phyloP scores from a whole-genome alignment of 92 coral and sea anemone species.

The Montipora capitata region DNA sequence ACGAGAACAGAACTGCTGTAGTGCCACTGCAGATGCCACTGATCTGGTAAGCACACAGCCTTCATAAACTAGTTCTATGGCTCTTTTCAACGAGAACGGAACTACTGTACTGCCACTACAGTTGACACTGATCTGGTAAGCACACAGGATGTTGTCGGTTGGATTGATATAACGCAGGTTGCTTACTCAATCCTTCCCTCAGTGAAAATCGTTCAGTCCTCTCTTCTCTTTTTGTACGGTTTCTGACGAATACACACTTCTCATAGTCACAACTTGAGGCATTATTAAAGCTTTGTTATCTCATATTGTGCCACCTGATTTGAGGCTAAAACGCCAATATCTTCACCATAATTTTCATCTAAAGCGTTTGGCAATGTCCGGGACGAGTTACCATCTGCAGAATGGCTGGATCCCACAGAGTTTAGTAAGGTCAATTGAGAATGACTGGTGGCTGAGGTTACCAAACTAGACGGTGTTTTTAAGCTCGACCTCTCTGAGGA shows the following conservation, averaged over 20 bases:
- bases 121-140: no score
- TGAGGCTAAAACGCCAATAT: not conserved
- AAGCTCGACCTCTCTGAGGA: not conserved
- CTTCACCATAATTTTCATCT: not conserved
- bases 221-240: not conserved
- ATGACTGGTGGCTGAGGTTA: not conserved
- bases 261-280: not conserved
- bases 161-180: no score
- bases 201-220: no score
- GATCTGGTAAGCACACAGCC: no score
- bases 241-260: not conserved
- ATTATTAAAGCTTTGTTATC: not conserved
- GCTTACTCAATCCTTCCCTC: no score
- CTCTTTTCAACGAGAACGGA: no score
- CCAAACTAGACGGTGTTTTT: not conserved
- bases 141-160: no score
- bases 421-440: not conserved
- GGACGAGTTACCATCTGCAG: not conserved
- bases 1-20: no score
- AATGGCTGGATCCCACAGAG: no score
- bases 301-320: not conserved
- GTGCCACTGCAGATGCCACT: no score
- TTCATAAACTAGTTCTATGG: no score
- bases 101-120: no score
- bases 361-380: conserved; percentile 8